Conservation (phyloP, 2,888 invertebrate genomes). For the Lucinisca nassula region DNA sequence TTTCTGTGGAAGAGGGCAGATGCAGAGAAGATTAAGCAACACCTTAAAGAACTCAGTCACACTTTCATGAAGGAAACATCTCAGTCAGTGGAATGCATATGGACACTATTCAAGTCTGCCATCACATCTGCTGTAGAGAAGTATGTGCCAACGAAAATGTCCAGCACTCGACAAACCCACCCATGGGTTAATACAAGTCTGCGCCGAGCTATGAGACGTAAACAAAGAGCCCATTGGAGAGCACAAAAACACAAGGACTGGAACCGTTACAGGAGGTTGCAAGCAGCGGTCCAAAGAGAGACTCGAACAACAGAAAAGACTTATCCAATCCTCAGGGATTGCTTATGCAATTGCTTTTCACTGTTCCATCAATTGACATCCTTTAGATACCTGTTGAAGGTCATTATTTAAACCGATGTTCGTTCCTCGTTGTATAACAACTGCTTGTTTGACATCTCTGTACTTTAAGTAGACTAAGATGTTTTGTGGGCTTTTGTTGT, state of each 20-base stretch:
- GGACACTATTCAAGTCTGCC: background rate
- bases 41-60: too few species aligned
- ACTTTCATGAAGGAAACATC: background rate
- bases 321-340: too few species aligned
- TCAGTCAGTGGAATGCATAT: background rate
- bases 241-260: background rate
- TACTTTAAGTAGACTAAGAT: too few species aligned
- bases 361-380: too few species aligned
- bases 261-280: background rate
- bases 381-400: too few species aligned
- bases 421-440: too few species aligned
- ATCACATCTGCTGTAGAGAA: background rate
- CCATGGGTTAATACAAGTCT: background rate
- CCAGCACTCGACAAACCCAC: background rate
- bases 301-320: background rate
- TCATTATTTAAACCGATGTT: too few species aligned
- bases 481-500: too few species aligned
- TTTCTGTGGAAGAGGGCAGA: background rate
- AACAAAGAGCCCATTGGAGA: background rate
- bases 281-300: background rate
- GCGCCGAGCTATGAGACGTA: background rate
- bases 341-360: too few species aligned
- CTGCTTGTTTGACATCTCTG: too few species aligned
- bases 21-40: background rate
- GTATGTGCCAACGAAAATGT: background rate